Conservation (phyloP, 2,888 invertebrate species). For the Meteorus cinctellus region DNA sequence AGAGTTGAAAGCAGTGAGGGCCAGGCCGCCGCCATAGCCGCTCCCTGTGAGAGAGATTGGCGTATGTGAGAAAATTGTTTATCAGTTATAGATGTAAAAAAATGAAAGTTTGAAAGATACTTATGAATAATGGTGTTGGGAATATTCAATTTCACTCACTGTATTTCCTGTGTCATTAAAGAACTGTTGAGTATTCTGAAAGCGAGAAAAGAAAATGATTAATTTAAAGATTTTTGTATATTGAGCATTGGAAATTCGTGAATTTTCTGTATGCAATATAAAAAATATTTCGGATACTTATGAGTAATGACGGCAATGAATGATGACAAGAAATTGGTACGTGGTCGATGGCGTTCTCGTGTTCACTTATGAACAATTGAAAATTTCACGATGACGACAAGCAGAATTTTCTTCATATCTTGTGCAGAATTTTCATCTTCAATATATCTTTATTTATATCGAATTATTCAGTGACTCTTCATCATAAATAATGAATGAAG, state of each 20-base stretch:
- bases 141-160: too few relatives aligned
- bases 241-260: background rate
- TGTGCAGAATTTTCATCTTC: background rate
- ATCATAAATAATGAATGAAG: background rate
- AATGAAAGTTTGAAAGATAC: slow-evolving; percentile 11
- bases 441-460: background rate
- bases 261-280: background rate
- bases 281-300: background rate
- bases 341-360: background rate
- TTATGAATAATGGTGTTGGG: background rate
- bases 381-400: background rate
- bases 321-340: background rate
- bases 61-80: background rate
- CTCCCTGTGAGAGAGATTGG: slow-evolving; percentile 64
- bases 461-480: background rate
- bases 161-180: background rate
- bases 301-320: background rate
- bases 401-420: background rate
- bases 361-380: background rate
- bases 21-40: slow-evolving; percentile 73
- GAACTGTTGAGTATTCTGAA: background rate
- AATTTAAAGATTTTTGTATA: background rate
- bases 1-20: slow-evolving; percentile 68
- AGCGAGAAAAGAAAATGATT: background rate
- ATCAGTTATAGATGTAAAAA: slow-evolving; percentile 10